Evolutionary conservation across 2,113 vertebrate genomes (phyloP).

Genomic region (Nothoprocta pentlandii): DNA sequence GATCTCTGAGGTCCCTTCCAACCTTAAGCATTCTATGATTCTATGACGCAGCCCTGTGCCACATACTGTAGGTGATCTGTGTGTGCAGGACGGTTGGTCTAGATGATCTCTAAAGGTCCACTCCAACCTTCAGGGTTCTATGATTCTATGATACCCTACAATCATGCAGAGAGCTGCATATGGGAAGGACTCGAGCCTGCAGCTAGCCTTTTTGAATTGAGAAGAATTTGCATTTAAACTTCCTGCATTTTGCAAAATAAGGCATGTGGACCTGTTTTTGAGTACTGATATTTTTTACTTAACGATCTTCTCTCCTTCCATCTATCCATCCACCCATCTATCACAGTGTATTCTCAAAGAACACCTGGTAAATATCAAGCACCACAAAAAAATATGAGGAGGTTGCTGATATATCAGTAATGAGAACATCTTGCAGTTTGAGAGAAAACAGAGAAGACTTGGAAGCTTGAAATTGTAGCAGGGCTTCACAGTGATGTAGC

Average conservation of each 20-base stretch:
- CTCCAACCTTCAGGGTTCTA: no score
- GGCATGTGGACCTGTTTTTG: neutral
- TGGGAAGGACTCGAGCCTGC: neutral
- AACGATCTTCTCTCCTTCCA: neutral
- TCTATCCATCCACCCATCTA: neutral
- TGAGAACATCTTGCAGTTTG: neutral
- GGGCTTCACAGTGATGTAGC: neutral
- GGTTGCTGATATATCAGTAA: neutral
- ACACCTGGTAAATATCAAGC: conserved; percentile 1
- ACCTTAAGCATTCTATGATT: no score
- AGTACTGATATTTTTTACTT: neutral
- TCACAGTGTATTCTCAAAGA: neutral
- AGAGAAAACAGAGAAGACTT: neutral
- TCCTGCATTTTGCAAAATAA: neutral
- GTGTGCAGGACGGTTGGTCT: no score
- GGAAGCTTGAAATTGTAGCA: neutral
- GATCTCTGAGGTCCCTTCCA: no score
- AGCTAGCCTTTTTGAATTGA: neutral
- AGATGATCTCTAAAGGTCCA: no score
- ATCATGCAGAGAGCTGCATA: neutral
- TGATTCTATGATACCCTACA: neutral
- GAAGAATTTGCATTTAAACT: neutral
- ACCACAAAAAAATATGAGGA: neutral
- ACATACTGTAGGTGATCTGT: no score
- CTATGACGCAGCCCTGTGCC: no score